These are phyloP conservation scores for Zophobas morio DNA, from an alignment of 1,140 invertebrate genomes.

Conservation along the genomic window DNA sequence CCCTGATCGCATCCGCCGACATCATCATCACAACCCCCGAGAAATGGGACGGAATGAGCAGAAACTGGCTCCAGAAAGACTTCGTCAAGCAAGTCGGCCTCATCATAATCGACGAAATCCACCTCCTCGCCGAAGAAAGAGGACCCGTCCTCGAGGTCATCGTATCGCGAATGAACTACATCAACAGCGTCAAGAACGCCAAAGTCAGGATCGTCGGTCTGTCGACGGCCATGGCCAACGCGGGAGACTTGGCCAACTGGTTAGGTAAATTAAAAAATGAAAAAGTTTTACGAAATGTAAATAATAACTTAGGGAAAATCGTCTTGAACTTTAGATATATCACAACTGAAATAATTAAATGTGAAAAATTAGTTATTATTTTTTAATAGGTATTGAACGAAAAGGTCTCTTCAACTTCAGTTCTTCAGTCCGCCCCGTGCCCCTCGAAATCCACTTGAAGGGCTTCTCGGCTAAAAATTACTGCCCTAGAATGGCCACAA, in stretches of 20 bases:
- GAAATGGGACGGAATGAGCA: conserved; percentile 99
- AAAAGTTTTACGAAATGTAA: no score
- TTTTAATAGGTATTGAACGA: no score
- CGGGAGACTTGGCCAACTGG: conserved; percentile 97
- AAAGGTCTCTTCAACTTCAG: conserved; percentile 98
- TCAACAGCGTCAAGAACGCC: conserved; percentile 65
- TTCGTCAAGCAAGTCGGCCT: conserved; percentile 95
- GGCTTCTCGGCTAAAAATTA: conserved; percentile 98
- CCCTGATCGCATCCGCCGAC: conserved; percentile 86
- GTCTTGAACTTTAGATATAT: no score
- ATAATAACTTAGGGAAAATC: no score
- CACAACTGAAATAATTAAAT: no score
- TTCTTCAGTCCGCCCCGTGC: conserved; percentile 97
- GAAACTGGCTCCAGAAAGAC: conserved; percentile 96
- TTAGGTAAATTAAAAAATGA: conserved; percentile 74
- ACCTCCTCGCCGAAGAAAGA: conserved; percentile 92
- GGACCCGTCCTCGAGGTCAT: conserved; percentile 90
- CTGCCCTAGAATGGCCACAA: conserved; percentile 99
- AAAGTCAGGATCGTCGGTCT: conserved; percentile 91
- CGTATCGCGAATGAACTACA: conserved; percentile 77
- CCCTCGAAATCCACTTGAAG: conserved; percentile 94
- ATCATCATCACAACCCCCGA: conserved; percentile 99
- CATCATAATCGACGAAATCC: conserved; percentile 99
- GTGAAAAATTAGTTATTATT: no score
- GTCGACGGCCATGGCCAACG: conserved; percentile 98